Conservation (phyloP, 2,113 vertebrate species). For the Microtus pennsylvanicus region DNA sequence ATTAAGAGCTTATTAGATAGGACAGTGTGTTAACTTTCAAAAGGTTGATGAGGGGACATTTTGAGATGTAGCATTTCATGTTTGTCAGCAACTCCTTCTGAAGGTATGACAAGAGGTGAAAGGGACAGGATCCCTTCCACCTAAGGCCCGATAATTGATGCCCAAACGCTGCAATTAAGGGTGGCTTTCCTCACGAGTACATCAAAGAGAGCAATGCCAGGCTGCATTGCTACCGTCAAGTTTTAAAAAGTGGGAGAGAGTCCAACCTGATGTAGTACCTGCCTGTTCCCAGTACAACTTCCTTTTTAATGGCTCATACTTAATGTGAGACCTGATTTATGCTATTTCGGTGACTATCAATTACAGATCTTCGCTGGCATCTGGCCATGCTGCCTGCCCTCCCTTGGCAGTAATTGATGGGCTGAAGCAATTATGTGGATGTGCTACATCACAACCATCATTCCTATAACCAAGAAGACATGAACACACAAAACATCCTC, state of each 20-base stretch:
- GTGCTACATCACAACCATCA: slow-evolving; percentile 45
- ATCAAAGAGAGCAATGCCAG: slow-evolving; percentile 52
- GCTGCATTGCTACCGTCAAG: neutral
- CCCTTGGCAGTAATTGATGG: slow-evolving; percentile 66
- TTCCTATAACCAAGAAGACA: slow-evolving; percentile 63
- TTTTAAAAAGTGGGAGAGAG: slow-evolving; percentile 25
- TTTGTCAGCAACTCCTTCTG: slow-evolving; percentile 52
- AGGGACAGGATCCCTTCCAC: neutral
- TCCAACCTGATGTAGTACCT: slow-evolving; percentile 42
- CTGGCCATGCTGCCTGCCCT: slow-evolving; percentile 46
- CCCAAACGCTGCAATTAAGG: neutral
- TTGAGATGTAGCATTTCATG: slow-evolving; percentile 39
- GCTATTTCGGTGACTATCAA: slow-evolving; percentile 81
- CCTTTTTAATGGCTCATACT: slow-evolving; percentile 75
- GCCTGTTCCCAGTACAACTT: slow-evolving; percentile 64
- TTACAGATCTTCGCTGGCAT: slow-evolving; percentile 82
- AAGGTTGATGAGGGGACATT: neutral
- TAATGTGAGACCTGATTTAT: slow-evolving; percentile 65
- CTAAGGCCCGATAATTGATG: neutral
- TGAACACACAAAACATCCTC: neutral
- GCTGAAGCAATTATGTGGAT: slow-evolving; percentile 65
- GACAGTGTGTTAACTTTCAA: neutral
- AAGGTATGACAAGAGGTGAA: slow-evolving; percentile 45
- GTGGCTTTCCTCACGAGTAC: neutral
- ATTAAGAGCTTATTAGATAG: slow-evolving; percentile 13